Evolutionary conservation across 2,113 vertebrate genomes (phyloP).

Genomic region (Peucedramus taeniatus): DNA sequence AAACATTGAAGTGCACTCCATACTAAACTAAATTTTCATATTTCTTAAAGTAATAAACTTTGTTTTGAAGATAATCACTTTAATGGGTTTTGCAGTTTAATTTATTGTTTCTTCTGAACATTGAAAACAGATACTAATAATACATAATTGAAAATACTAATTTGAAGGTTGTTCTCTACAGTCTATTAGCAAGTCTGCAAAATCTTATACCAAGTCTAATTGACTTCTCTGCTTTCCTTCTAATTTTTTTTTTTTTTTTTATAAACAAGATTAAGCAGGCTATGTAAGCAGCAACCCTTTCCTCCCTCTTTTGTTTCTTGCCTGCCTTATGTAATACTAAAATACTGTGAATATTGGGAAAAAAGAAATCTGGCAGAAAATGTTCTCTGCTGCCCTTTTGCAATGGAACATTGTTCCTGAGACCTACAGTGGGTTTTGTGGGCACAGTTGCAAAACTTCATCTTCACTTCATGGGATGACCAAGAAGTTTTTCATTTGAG

Average conservation of each 20-base stretch:
- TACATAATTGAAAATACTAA: background rate
- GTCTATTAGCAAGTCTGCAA: background rate
- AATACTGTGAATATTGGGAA: background rate
- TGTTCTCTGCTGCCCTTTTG: constrained; percentile 10
- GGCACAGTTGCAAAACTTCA: background rate
- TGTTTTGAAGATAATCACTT: background rate
- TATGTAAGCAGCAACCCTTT: background rate
- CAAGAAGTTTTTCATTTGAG: background rate
- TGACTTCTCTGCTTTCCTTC: background rate
- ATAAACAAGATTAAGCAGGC: background rate
- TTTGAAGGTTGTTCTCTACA: background rate
- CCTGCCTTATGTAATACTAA: constrained; percentile 11
- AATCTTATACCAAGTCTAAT: background rate
- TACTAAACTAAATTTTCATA: background rate
- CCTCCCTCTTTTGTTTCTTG: constrained; percentile 21
- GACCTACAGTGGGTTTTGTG: background rate
- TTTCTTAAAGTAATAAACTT: background rate
- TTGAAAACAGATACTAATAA: background rate
- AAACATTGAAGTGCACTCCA: background rate
- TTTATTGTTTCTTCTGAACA: background rate
- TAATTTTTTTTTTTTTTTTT: background rate
- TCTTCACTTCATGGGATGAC: background rate
- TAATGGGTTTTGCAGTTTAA: background rate
- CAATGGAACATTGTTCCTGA: background rate
- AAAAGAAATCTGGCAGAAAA: background rate